Base-by-base conservation (phyloP, 2,797 vertebrate species). In the Tenualosa ilisha region DNA sequence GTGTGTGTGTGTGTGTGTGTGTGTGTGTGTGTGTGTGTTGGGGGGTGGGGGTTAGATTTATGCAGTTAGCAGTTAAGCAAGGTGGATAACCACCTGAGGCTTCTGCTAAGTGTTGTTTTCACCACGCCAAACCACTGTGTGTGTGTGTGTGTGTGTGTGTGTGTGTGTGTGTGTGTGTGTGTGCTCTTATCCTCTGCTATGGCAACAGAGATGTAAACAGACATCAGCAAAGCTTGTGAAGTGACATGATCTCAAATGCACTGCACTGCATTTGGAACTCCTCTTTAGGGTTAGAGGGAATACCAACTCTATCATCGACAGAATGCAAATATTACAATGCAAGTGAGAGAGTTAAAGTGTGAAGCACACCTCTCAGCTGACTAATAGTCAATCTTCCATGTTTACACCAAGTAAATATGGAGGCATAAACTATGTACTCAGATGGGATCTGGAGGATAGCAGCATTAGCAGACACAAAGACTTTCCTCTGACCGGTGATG, bases 51-150 rank as follows among this genome's bases (percentile, higher is more conserved):
- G 26, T 1, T n/a, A n/a, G n/a, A n/a, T n/a, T n/a, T n/a, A n/a
- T n/a, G n/a, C n/a, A n/a, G n/a, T n/a, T 37, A 59, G 56, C 13
- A 54, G 65, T 72, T 13, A 3, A 72, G 26, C 31, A 72, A 72
- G 65, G 65, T 37, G 12, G 37, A 6, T 37, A 43, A 37, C 87
- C 86, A 92, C 91, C 91, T 90, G 89, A 84, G 68, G 31, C 37
- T 75, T 75, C 37, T 43, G 37, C 17, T 75, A 75, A 75, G 68
- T 75, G 68, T 37, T 75, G 68, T 75, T 75, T 37, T 75, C 68
- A 15, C 68, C 68, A 75, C 68, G 4, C 68, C 68, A 43, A 40
- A 43, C 37, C 15, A 2, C 68, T 43, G 37, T 22, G 7, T 12
- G 7, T 51, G 50, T 51, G 50, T 51, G 50, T 51, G 50, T 50